A percentile compares a stretch with the other conserved stretches of the same genome.
phyloP scores from a whole-genome alignment of 2,888 invertebrate genomes.

The Ornithoptera priamus region DNA sequence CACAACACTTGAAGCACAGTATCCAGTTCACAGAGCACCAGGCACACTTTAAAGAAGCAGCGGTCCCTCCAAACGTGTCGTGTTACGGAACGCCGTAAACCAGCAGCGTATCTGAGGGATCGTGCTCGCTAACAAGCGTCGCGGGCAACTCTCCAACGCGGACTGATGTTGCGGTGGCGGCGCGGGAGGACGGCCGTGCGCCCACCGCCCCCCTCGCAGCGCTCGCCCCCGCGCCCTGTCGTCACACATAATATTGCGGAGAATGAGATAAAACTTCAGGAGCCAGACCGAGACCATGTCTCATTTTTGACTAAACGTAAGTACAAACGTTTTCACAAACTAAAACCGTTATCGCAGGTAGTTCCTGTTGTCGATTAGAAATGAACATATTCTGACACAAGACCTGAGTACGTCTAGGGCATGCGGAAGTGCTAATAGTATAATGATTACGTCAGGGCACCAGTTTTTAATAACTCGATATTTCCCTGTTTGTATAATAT shows the following conservation, averaged over 20 bases:
- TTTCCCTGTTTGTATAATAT: slow-evolving; percentile 68
- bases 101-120: slow-evolving; percentile 80
- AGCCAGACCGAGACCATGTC: slow-evolving; percentile 64
- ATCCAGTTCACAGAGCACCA: slow-evolving; percentile 74
- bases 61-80: slow-evolving; percentile 80
- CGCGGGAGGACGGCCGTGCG: slow-evolving; percentile 73
- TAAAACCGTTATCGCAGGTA: slow-evolving; percentile 54
- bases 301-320: slow-evolving; percentile 64
- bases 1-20: slow-evolving; percentile 74
- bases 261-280: slow-evolving; percentile 72
- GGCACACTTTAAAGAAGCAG: slow-evolving; percentile 71
- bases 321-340: slow-evolving; percentile 63
- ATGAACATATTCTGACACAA: slow-evolving; percentile 26
- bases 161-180: slow-evolving; percentile 75
- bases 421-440: slow-evolving; percentile 70
- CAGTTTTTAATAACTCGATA: slow-evolving; percentile 76
- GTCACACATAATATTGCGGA: slow-evolving; percentile 59
- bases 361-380: slow-evolving; percentile 36
- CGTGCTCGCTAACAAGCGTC: slow-evolving; percentile 73
- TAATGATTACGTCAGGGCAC: slow-evolving; percentile 74
- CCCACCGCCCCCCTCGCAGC: slow-evolving; percentile 49
- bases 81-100: slow-evolving; percentile 80
- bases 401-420: slow-evolving; percentile 56
- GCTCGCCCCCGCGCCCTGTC: slow-evolving; percentile 38
- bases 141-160: slow-evolving; percentile 74